Base-by-base conservation (phyloP, 2,888 invertebrate species). In the Epistrophe eligans region DNA sequence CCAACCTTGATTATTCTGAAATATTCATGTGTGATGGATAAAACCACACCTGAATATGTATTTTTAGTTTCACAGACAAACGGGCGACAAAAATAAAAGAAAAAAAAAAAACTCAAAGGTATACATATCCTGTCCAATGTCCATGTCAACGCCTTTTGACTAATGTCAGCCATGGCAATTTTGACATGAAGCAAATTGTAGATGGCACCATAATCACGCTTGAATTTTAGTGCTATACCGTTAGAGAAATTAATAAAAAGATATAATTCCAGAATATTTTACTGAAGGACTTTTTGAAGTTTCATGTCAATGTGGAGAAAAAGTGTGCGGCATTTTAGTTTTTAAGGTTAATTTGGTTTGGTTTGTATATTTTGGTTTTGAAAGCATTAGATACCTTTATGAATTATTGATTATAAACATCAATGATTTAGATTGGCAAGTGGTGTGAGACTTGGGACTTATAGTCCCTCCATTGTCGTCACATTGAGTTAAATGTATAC, bases 81-180 rank as follows among this genome's bases (percentile, higher is more conserved):
- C 9, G 8, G 50, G n/a, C 24, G 17, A 52, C 52, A 7, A 55
- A 13, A n/a, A n/a, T n/a, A n/a, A n/a, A n/a, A n/a, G 11, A 5
- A 10, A 70, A n/a, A 13, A n/a, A 9, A 5, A 70, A 11, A 7
- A 15, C 19, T 6, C 6, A 55, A 28, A 38, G 15, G 13, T 32
- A 32, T 32, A 32, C 32, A 55, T 55, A 28, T 62, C 55, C 40
- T 50, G 62, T 62, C 62, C 43, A 62, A 32, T 50, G 62, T 62
- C 62, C 43, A 62, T 50, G 62, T 62, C 62, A 43, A 62, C 43
- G 62, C 38, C 43, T 77, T 66, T 66, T 66, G 50, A 77, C 77
- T 57, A 82, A 82, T 66, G 62, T 52, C 50, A 58, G 45, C 7
- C 48, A 64, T 66, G 57, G 17, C 50, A 40, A 58, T 15, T 62